phyloP scores from a whole-genome alignment of 2,113 vertebrate genomes.

The Bostrychus sinensis region DNA sequence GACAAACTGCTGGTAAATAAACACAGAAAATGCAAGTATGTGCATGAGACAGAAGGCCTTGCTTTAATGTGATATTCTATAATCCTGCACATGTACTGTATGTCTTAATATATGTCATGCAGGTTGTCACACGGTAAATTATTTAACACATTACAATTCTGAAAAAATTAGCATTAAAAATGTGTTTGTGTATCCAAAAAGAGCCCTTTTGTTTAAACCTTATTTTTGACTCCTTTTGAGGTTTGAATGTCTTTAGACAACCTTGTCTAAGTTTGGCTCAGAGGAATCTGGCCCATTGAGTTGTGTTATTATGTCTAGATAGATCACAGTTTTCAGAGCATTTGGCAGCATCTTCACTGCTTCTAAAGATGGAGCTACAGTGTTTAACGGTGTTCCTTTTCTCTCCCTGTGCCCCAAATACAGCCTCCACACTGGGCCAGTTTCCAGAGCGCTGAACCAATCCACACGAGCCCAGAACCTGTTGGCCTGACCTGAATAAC shows the following conservation, averaged over 20 bases:
- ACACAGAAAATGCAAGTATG: not conserved
- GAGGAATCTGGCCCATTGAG: slow-evolving; percentile 54
- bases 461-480: slow-evolving; percentile 72
- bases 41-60: too few species aligned
- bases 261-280: slow-evolving; percentile 31
- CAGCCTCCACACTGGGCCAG: slow-evolving; percentile 66
- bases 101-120: too few species aligned
- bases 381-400: slow-evolving; percentile 53
- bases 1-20: too few species aligned
- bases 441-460: slow-evolving; percentile 73
- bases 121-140: too few species aligned
- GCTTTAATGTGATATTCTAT: too few species aligned
- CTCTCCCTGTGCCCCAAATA: slow-evolving; percentile 75
- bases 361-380: slow-evolving; percentile 57
- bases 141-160: too few species aligned
- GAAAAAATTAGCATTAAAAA: too few species aligned
- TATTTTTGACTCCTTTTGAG: not conserved
- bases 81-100: too few species aligned
- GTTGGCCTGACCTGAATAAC: slow-evolving; percentile 77
- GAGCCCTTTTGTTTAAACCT: too few species aligned
- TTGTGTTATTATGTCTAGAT: slow-evolving; percentile 58
- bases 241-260: slow-evolving; percentile 42
- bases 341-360: slow-evolving; percentile 55
- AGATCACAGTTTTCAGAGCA: slow-evolving; percentile 48
- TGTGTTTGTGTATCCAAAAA: too few species aligned